Conservation (phyloP, 2,888 invertebrate genomes). For the Salpingus planirostris region DNA sequence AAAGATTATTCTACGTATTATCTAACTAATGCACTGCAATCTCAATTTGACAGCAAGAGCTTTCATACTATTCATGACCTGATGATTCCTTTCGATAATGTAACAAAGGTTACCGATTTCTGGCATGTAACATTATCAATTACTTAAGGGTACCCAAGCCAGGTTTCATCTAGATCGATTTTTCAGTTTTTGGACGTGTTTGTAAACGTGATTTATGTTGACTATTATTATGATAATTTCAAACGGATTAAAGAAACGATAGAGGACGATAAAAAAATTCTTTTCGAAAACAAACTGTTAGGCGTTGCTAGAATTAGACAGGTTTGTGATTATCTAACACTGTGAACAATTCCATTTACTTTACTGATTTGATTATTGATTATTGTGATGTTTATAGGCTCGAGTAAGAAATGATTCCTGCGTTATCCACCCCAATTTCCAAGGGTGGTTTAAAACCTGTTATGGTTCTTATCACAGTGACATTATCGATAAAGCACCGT, state of each 20-base stretch:
- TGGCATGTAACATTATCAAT: too few species aligned
- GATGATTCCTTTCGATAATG: slow-evolving; percentile 36
- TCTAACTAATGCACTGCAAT: slow-evolving; percentile 49
- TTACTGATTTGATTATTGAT: too few species aligned
- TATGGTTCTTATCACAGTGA: slow-evolving; percentile 48
- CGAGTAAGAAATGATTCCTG: slow-evolving; percentile 54
- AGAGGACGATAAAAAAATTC: slow-evolving; percentile 38
- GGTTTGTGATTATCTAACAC: too few species aligned
- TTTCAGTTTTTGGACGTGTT: slow-evolving; percentile 42
- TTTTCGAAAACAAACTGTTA: slow-evolving; percentile 50
- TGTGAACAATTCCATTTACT: too few species aligned
- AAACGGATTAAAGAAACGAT: slow-evolving; percentile 21
- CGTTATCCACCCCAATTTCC: slow-evolving; percentile 52
- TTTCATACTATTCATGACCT: slow-evolving; percentile 29
- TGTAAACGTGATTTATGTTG: slow-evolving; percentile 49
- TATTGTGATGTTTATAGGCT: slow-evolving; percentile 40
- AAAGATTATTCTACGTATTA: slow-evolving; percentile 46
- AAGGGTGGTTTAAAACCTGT: slow-evolving; percentile 51
- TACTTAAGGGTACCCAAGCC: too few species aligned
- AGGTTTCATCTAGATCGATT: too few species aligned
- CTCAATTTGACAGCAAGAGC: slow-evolving; percentile 46
- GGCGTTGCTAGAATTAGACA: slow-evolving; percentile 53
- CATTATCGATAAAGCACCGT: not conserved
- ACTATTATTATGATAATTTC: slow-evolving; percentile 42
- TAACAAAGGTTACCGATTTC: slow-evolving; percentile 46